Evolutionary conservation across 2,113 vertebrate genomes (phyloP).

Genomic region (Indicator indicator): DNA sequence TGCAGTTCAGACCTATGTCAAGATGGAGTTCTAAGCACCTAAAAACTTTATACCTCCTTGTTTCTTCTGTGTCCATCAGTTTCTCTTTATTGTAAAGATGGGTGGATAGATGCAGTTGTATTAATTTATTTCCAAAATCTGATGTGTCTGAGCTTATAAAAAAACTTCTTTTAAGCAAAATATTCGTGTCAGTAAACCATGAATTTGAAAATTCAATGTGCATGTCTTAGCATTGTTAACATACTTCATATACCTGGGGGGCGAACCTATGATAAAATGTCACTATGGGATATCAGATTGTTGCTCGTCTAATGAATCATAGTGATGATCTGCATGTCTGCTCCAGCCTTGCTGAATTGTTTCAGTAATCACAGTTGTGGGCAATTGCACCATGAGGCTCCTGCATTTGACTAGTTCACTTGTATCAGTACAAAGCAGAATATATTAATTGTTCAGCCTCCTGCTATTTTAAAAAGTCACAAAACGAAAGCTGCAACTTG

Average conservation of each 20-base stretch:
- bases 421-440: not conserved
- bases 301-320: not conserved
- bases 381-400: accelerated
- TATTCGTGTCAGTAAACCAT: not conserved
- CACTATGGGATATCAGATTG: not conserved
- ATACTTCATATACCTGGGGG: not conserved
- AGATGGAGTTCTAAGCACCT: not conserved
- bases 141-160: not conserved
- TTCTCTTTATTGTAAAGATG: not conserved
- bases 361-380: not conserved
- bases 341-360: not conserved
- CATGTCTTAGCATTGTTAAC: not conserved
- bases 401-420: not conserved
- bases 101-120: not conserved
- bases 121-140: not conserved
- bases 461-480: not conserved
- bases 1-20: not conserved
- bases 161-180: not conserved
- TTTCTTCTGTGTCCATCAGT: not conserved
- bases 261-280: not conserved
- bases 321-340: not conserved
- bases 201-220: not conserved
- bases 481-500: not conserved
- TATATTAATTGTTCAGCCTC: not conserved
- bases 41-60: not conserved